Base-by-base conservation (phyloP, 1,140 invertebrate species). In the Temnothorax curvispinosus region DNA sequence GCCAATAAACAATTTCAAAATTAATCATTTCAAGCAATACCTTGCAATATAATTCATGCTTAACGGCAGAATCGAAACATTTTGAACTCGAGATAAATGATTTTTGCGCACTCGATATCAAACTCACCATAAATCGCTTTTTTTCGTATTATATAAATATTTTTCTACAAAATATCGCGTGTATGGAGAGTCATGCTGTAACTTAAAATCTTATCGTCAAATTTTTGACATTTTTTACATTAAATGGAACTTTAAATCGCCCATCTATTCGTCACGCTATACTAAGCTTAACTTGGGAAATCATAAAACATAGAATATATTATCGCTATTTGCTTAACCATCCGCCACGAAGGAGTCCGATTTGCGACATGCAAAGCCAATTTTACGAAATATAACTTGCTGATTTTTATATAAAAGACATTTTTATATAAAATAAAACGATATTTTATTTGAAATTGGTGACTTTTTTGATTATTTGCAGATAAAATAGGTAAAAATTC, bases 1-100 rank as follows among this genome's bases (percentile, higher is more conserved):
- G 13, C 32, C 13, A 50, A 84, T 60, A 74, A 84, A 84, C n/a
- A 84, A 84, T 62, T 75, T 50, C 32, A 84, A 60, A 84, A 75
- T 75, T 84, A 74, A 60, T 84, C 7, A 75, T 56, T 74, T 60
- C 18, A 41, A n/a, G 35, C 64, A 60, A 62, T 62, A 13, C 15
- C 3, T 41, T 41, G n/a, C 47, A 35, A 69, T 80, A 41, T 67
- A 69, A 69, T 80, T 80, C 54, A 69, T 54, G 77, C 7, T 65
- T 50, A 65, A 32, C 35, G 7, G 4, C 18, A 44, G 15, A 9
- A 5, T 72, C 13, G 18, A 74, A 72, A 47, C 3, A 41, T 47
- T 47, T 44, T 18, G 11, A 72, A 58, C 4, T 21, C 13, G 18
- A 74, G 27, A 60, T 74, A 82, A 74, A 72, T 60, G 0, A 67